Base-by-base conservation (phyloP, 1,140 invertebrate species). In the Capitella teleta region DNA sequence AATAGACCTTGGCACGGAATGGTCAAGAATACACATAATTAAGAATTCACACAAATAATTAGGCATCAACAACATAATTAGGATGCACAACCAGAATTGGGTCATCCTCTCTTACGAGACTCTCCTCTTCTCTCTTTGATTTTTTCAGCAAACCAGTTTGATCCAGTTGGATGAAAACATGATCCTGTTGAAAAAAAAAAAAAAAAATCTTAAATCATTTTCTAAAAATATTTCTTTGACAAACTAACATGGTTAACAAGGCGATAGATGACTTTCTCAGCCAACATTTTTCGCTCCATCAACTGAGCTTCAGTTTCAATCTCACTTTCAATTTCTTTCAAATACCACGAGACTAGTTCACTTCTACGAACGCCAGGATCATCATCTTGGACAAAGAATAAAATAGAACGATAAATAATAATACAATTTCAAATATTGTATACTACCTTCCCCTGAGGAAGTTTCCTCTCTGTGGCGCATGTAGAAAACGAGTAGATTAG, bases 191-290 rank as follows among this genome's bases (percentile, higher is more conserved):
- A 36, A 41, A 34, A 47, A 51, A 54, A 30, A 60, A 53, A 58
- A 52, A 61, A 38, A 1, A 40, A 21, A 52, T 40, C n/a, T 37
- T 30, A 1, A 14, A 10, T 19, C 18, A n/a, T 8, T n/a, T 47
- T 10, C 18, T 6, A n/a, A 26, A 50, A 16, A 52, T 14, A 6
- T 24, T 16, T 25, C 19, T 25, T 14, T 10, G n/a, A n/a, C 8
- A 34, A 10, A 80, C 80, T 78, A 76, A 87, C 85, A 62, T 87
- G 82, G 68, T 90, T 87, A 59, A 92, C 86, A 6, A 98, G 79
- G 51, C 92, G 77, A 64, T 96, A 87, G 44, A 98, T 83, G 51
- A 98, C 85, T 76, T 95, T 95, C 66, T 97, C 91, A n/a, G 93
- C 83, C 3, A 97, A 68, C 18, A 79, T 78, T 73, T 95, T 97